A percentile compares a stretch with the other conserved stretches of the same genome.
Evolutionary conservation across 1,140 invertebrate genomes (phyloP).

Genomic region (Drosophila kikkawai): DNA sequence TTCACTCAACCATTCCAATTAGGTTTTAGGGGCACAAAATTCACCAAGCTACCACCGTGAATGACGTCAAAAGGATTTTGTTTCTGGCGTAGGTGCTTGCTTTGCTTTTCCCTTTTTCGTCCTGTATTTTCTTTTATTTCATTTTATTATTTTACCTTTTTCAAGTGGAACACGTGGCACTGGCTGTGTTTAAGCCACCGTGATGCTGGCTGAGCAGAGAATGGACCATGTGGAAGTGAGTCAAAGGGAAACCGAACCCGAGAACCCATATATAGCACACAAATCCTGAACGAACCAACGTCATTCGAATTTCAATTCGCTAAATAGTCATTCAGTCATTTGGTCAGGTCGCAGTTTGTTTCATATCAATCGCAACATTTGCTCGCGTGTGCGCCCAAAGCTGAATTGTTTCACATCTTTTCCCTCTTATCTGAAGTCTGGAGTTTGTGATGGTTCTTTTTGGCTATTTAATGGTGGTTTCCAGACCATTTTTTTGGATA

Average conservation of each 20-base stretch:
- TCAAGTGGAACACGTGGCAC: slow-evolving; percentile 21
- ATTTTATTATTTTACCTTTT: slow-evolving; percentile 24
- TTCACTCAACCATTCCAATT: neutral
- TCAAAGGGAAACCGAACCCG: slow-evolving; percentile 25
- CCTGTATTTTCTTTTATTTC: slow-evolving; percentile 34
- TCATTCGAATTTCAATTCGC: slow-evolving; percentile 53
- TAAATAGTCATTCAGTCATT: slow-evolving; percentile 51
- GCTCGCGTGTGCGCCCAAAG: slow-evolving; percentile 50
- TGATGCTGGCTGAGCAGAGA: slow-evolving; percentile 25
- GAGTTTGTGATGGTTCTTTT: slow-evolving; percentile 9
- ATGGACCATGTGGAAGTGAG: slow-evolving; percentile 14
- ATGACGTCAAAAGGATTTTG: slow-evolving; percentile 76
- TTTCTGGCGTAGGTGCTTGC: slow-evolving; percentile 57
- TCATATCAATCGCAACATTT: slow-evolving; percentile 67
- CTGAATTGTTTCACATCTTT: slow-evolving; percentile 44
- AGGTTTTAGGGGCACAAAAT: slow-evolving; percentile 4
- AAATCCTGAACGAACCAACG: slow-evolving; percentile 38
- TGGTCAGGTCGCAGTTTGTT: slow-evolving; percentile 59
- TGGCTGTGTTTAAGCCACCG: slow-evolving; percentile 30
- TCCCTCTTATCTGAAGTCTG: neutral
- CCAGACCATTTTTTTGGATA: neutral
- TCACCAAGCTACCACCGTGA: slow-evolving; percentile 23
- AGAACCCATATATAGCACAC: neutral
- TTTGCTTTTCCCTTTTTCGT: slow-evolving; percentile 7
- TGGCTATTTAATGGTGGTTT: neutral